Conservation (phyloP, 2,888 invertebrate species). For the Drosophila differens region DNA sequence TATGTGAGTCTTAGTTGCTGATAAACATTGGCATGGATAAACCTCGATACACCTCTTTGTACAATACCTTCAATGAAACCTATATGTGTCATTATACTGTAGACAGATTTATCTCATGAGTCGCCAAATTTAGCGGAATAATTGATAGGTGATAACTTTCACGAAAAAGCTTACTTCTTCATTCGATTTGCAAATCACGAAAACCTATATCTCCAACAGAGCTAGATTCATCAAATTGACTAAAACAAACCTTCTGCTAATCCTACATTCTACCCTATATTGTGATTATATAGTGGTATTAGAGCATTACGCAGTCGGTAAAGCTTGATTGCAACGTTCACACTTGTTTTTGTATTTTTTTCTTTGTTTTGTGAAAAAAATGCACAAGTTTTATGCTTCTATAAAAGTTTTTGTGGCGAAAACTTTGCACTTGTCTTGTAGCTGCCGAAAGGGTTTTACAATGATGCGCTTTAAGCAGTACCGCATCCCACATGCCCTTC, state of each 20-base stretch:
- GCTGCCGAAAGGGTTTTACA: slow-evolving; percentile 80
- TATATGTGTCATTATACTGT: not conserved
- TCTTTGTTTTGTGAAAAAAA: slow-evolving; percentile 75
- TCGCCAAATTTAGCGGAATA: not conserved
- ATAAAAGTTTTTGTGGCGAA: slow-evolving; percentile 75
- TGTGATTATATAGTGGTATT: no score
- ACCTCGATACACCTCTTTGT: not conserved
- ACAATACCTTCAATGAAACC: not conserved
- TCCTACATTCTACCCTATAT: not conserved
- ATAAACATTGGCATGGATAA: not conserved
- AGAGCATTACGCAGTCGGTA: not conserved
- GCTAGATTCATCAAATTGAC: not conserved
- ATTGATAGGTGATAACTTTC: not conserved
- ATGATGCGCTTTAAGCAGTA: slow-evolving; percentile 72
- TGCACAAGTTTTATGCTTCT: slow-evolving; percentile 78
- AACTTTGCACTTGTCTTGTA: slow-evolving; percentile 79
- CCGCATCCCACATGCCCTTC: not conserved
- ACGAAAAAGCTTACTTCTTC: not conserved
- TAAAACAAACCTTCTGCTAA: not conserved
- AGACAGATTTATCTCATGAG: not conserved
- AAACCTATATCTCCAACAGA: not conserved
- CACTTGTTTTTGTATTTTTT: slow-evolving; percentile 45
- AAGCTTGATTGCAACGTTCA: not conserved
- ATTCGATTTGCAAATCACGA: not conserved
- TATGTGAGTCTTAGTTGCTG: not conserved